Evolutionary conservation across 2,113 vertebrate species (phyloP), one percentile per base, ranked within the genome.

Genomic region (Arvicanthis niloticus): DNA sequence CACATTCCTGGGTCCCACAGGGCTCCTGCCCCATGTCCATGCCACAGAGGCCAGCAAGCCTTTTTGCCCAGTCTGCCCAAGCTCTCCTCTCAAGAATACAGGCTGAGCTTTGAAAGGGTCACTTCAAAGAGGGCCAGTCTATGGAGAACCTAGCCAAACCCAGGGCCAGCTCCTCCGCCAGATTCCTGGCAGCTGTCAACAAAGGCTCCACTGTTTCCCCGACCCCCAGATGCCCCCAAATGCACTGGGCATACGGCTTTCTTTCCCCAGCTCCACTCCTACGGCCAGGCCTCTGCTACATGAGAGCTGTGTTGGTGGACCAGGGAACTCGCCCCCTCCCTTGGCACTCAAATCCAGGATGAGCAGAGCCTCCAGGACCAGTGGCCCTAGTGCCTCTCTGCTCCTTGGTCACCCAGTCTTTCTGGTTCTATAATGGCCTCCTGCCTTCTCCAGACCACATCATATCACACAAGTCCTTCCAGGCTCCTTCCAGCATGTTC

Each of bases 171-270:
- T 96, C 92, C 96, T 93, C 76, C 9, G 92, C 98, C 95, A 91
- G 96, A 97, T 96, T 97, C 98, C 96, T 58, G 62, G 97, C 13
- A 56, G 89, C 89, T 45, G 16, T 82, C 31, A 86, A 98, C 98
- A 98, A 98, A 97, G 94, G 96, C 93, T 56, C 84, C 96, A 94
- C 96, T 98, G 97, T 98, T 86, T 97, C 51, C 91, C 92, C 86
- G 85, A 94, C 96, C 97, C 98, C 86, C 78, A 0, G 91, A 94
- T 80, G 91, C 98, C 97, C 97, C 97, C 95, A 98, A 98, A 96
- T 9, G 89, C 93, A 92, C 78, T 96, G 94, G 95, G 87, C 93
- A 97, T 95, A 97, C 97, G 96, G 77, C 98, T 98, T 97, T 98
- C 96, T 97, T 96, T 96, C 70, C 75, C 72, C 70, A 94, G 97